A percentile compares a stretch with the other conserved stretches of the same genome.
These are phyloP conservation scores for Spatulosminthurus flaviceps DNA, from an alignment of 2,888 invertebrate species.

Conservation along the genomic window DNA sequence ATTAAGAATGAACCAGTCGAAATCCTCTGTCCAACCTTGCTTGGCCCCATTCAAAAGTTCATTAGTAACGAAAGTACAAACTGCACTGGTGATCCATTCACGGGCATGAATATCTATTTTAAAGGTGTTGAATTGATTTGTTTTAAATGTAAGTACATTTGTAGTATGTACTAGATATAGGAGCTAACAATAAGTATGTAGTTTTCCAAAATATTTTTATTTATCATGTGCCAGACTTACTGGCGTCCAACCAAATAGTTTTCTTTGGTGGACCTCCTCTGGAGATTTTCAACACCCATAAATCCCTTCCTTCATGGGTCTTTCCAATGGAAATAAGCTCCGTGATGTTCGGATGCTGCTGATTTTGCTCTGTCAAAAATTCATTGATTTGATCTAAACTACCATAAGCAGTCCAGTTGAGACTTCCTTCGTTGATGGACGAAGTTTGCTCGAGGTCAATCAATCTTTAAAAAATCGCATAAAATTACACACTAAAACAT, in stretches of 20 bases:
- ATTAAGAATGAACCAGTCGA: conserved; percentile 81
- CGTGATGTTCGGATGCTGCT: conserved; percentile 69
- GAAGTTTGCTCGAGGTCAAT: no score
- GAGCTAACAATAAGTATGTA: no score
- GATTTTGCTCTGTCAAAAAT: conserved; percentile 71
- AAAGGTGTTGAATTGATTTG: background rate
- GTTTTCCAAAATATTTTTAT: background rate
- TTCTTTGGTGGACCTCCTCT: conserved; percentile 63
- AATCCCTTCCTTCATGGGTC: conserved; percentile 70
- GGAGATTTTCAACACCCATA: conserved; percentile 64
- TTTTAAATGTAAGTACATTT: no score
- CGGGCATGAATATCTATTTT: conserved; percentile 67
- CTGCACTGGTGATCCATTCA: conserved; percentile 80
- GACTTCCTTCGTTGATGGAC: background rate
- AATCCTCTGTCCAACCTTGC: conserved; percentile 71
- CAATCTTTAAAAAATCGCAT: no score
- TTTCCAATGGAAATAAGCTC: conserved; percentile 66
- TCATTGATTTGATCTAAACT: conserved; percentile 68
- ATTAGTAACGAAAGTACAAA: conserved; percentile 76
- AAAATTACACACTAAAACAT: no score
- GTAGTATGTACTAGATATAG: no score
- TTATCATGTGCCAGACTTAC: conserved; percentile 48
- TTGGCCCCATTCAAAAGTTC: conserved; percentile 73
- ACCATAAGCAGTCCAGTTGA: background rate
- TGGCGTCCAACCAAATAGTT: conserved; percentile 67